Percentiles rank a stretch among this genome's conserved stretches.
Conservation (phyloP, 2,888 invertebrate genomes). For the Latrodectus hesperus region DNA sequence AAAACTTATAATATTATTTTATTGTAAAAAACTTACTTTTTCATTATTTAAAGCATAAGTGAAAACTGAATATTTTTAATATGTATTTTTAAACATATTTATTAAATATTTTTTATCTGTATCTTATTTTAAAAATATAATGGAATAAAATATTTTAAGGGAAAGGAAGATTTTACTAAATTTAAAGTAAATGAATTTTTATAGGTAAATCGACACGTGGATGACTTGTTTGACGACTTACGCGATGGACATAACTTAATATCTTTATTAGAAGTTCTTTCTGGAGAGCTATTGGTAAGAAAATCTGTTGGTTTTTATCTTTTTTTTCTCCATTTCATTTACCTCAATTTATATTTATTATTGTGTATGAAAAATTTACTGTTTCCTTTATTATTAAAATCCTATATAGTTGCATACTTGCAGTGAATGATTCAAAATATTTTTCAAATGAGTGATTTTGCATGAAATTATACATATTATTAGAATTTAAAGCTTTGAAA, state of each 20-base stretch:
- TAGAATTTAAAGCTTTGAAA: too few relatives aligned
- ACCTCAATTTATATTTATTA: conserved; percentile 83
- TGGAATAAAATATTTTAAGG: not conserved
- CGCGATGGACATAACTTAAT: conserved; percentile 99
- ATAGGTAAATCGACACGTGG: conserved; percentile 93
- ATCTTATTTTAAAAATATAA: not conserved
- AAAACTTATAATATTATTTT: too few relatives aligned
- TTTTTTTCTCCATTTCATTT: conserved; percentile 22
- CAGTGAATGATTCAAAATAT: not conserved
- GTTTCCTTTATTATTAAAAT: not conserved
- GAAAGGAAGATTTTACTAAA: not conserved
- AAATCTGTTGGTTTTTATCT: conserved; percentile 62
- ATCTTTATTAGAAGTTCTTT: conserved; percentile 98
- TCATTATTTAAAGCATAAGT: too few relatives aligned
- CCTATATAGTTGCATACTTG: not conserved
- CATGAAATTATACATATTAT: too few relatives aligned
- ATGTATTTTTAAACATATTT: not conserved
- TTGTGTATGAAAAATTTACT: conserved; percentile 88
- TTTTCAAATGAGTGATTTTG: not conserved
- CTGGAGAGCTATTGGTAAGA: conserved; percentile 98
- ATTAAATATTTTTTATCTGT: not conserved
- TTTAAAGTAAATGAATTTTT: not conserved
- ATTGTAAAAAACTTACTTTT: too few relatives aligned
- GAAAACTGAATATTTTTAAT: not conserved
- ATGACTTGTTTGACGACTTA: conserved; percentile 97